A percentile compares a stretch with the other conserved stretches of the same genome.
Conservation (phyloP, 2,113 vertebrate species). For the Lichenostomus cassidix region DNA sequence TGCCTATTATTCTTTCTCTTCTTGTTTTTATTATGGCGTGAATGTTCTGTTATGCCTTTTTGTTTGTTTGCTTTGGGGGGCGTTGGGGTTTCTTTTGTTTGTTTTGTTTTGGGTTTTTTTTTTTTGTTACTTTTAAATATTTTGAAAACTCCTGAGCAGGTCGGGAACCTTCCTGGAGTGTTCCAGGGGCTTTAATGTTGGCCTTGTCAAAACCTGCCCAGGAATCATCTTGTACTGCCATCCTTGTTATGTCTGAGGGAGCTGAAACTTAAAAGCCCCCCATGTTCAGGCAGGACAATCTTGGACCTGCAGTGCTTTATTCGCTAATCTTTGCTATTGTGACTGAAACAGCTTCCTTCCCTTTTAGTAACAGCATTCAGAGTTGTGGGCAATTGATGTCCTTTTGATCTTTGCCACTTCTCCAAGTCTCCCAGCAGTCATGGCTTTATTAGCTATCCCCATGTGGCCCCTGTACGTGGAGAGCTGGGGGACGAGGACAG, state of each 20-base stretch:
- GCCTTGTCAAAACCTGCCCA: neutral
- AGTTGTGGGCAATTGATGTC: neutral
- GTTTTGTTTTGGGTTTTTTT: neutral
- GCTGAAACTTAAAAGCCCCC: neutral
- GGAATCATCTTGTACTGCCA: neutral
- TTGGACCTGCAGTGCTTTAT: neutral
- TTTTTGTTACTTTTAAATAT: neutral
- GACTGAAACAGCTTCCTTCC: neutral
- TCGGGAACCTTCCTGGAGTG: neutral
- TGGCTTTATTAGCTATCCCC: neutral
- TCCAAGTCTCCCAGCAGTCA: neutral
- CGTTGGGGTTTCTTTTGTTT: neutral
- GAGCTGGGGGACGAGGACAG: neutral
- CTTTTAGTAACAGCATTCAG: neutral
- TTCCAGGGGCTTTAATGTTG: neutral
- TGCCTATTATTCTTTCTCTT: neutral
- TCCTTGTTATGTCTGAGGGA: neutral
- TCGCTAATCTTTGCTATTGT: neutral
- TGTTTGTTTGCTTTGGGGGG: neutral
- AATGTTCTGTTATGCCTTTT: neutral
- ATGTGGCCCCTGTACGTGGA: accelerated
- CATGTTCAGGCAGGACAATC: neutral
- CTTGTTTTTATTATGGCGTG: neutral
- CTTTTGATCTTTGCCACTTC: neutral
- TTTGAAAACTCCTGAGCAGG: neutral